phyloP scores from a whole-genome alignment of 2,888 invertebrate genomes.

The Rutpela maculata region DNA sequence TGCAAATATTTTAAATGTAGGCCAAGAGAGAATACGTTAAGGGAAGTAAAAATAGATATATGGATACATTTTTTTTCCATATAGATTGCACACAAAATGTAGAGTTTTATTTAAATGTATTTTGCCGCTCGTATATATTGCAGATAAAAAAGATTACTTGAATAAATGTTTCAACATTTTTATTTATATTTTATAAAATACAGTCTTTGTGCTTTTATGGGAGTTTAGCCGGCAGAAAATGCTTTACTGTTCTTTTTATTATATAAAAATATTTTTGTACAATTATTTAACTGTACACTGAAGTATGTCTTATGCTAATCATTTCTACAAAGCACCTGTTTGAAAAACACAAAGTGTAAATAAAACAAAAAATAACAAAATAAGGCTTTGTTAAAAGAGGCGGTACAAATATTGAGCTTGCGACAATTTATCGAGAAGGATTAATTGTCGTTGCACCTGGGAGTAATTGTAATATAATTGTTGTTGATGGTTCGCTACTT shows the following conservation, averaged over 20 bases:
- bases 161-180: background rate
- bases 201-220: background rate
- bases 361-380: too few relatives aligned
- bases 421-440: too few relatives aligned
- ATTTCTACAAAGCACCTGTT: too few relatives aligned
- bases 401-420: too few relatives aligned
- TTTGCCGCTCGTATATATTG: slow-evolving; percentile 7
- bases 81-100: background rate
- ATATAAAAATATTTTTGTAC: background rate
- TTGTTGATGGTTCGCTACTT: too few relatives aligned
- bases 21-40: background rate
- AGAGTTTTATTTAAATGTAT: background rate
- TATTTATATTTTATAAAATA: slow-evolving; percentile 1
- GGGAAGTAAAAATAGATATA: slow-evolving; percentile 7
- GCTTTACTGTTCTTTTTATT: background rate
- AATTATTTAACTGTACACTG: too few relatives aligned
- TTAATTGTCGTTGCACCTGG: too few relatives aligned
- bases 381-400: too few relatives aligned
- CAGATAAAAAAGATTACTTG: slow-evolving; percentile 6
- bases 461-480: too few relatives aligned
- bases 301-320: too few relatives aligned
- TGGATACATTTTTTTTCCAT: background rate
- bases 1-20: slow-evolving; percentile 5
- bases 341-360: too few relatives aligned
- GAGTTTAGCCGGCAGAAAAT: background rate